phyloP scores from a whole-genome alignment of 2,113 vertebrate species.

The Acinonyx jubatus region DNA sequence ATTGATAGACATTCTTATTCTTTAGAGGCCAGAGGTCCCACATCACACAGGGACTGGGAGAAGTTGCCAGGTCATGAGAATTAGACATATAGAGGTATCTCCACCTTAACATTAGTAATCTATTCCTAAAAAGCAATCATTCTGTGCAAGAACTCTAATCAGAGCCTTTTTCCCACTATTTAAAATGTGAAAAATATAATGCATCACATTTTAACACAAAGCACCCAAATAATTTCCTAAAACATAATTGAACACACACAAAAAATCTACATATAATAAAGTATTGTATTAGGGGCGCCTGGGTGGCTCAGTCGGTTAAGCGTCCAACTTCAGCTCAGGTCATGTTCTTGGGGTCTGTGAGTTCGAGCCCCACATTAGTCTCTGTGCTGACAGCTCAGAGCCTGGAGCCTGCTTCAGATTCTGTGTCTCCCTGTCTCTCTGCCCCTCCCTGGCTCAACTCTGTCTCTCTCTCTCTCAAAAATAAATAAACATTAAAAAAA shows the following conservation, averaged over 20 bases:
- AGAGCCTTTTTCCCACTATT: not conserved
- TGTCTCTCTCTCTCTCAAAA: no score
- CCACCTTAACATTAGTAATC: not conserved
- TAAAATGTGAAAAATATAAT: slow-evolving; percentile 23
- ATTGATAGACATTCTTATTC: not conserved
- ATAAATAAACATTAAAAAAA: no score
- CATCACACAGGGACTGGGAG: not conserved
- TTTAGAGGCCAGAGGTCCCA: not conserved
- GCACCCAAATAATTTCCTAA: not conserved
- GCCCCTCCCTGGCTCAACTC: no score
- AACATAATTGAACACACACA: not conserved
- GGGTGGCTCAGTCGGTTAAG: no score
- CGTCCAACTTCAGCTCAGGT: no score
- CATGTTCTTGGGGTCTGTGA: no score
- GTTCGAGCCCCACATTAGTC: no score
- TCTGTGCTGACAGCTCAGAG: no score
- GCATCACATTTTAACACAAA: not conserved
- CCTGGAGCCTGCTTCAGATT: no score
- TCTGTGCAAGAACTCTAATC: not conserved
- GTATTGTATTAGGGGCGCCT: not conserved
- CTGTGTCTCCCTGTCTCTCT: no score
- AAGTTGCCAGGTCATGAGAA: not conserved
- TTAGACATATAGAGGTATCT: not conserved
- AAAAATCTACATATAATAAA: not conserved
- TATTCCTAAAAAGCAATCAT: not conserved